Conservation (phyloP, 1,140 invertebrate genomes). For the Drosophila gunungcola region DNA sequence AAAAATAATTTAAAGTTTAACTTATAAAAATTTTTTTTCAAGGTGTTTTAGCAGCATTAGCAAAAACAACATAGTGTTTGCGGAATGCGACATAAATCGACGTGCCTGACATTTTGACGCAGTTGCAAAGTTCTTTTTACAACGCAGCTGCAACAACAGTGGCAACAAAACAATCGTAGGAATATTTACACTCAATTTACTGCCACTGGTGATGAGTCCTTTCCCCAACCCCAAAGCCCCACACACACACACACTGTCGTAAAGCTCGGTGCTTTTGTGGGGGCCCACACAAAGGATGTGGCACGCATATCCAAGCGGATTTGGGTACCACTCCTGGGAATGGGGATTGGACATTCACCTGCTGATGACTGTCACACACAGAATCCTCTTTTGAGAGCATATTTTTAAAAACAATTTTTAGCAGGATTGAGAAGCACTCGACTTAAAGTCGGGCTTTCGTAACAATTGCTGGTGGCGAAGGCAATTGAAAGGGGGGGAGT, state of each 20-base stretch:
- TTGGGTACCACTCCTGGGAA: conserved; percentile 13
- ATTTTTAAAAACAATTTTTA: conserved; percentile 36
- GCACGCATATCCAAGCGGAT: conserved; percentile 35
- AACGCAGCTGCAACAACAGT: conserved; percentile 49
- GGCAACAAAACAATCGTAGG: conserved; percentile 59
- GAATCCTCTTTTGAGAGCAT: conserved; percentile 16
- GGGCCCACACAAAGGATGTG: conserved; percentile 22
- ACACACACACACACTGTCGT: conserved; percentile 37
- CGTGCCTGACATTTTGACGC: conserved; percentile 69
- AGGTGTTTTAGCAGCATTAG: conserved; percentile 3
- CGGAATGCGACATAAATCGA: conserved; percentile 60
- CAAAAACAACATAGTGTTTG: conserved; percentile 35
- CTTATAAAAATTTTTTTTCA: background rate
- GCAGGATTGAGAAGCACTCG: conserved; percentile 4
- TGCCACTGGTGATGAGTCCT: conserved; percentile 12
- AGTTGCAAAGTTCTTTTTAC: conserved; percentile 62
- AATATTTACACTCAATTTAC: conserved; percentile 82
- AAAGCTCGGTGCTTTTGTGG: conserved; percentile 29
- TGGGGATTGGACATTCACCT: conserved; percentile 26
- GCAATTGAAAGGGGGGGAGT: conserved; percentile 3
- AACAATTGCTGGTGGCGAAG: conserved; percentile 11
- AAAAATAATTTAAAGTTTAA: background rate
- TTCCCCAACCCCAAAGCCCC: background rate
- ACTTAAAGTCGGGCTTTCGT: background rate
- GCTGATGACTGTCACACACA: conserved; percentile 31